Percentiles rank a stretch among this genome's conserved stretches.
Conservation (phyloP, 2,888 invertebrate species). For the Eristalis pertinax region DNA sequence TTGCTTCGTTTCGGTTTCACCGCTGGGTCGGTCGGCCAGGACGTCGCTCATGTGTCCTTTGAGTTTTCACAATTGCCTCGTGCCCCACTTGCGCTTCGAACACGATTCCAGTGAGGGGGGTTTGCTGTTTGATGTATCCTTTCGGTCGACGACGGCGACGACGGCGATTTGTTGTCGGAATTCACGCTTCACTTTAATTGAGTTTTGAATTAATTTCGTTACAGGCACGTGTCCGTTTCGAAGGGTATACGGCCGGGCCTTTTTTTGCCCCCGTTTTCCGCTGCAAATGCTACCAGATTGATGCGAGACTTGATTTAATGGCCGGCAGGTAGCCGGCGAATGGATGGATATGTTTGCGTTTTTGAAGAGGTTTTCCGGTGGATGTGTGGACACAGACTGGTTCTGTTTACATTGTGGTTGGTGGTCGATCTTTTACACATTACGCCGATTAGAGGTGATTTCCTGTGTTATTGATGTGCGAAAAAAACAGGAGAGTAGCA, state of each 20-base stretch:
- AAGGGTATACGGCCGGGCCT: not conserved
- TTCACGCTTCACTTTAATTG: constrained; percentile 61
- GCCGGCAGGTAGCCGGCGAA: not conserved
- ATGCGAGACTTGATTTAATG: not conserved
- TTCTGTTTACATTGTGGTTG: not conserved
- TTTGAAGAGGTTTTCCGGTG: not conserved
- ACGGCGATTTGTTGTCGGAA: constrained; percentile 49
- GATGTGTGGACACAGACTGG: not conserved
- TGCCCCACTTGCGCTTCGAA: not conserved
- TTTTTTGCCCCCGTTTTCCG: not conserved
- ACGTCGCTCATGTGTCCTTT: constrained; percentile 36
- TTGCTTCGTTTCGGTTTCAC: not conserved
- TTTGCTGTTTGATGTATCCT: constrained; percentile 44
- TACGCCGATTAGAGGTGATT: not conserved
- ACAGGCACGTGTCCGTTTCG: constrained; percentile 53
- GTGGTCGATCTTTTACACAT: too few species aligned
- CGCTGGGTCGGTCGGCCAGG: not conserved
- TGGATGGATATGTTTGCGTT: not conserved
- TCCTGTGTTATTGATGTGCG: not conserved
- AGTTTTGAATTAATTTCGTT: constrained; percentile 67
- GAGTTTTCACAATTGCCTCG: constrained; percentile 2
- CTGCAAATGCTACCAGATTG: not conserved
- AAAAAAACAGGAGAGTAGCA: not conserved
- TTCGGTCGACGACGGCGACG: constrained; percentile 34
- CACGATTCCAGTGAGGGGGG: constrained; percentile 20